Conservation (phyloP, 2,113 vertebrate species). For the Plectropomus leopardus region DNA sequence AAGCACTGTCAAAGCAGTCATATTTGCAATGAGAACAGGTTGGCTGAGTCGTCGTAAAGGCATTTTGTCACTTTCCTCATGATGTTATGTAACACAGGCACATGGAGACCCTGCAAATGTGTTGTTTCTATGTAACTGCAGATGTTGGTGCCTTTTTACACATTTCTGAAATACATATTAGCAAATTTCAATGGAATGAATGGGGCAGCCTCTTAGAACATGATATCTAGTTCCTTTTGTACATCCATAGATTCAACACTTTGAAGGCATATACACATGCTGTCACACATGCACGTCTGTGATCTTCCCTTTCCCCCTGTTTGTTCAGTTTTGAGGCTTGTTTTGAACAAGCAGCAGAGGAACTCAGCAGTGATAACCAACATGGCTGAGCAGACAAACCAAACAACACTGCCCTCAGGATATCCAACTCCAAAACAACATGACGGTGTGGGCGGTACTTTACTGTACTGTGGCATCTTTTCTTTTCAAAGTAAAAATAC, state of each 20-base stretch:
- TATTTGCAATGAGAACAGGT: no score
- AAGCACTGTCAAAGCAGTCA: no score
- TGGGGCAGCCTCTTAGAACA: neutral
- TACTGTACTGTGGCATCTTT: no score
- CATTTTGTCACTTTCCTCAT: neutral
- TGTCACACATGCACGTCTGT: no score
- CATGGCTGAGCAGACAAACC: neutral
- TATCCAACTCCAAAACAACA: neutral
- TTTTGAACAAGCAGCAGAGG: neutral
- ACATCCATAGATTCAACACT: no score
- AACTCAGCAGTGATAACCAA: neutral
- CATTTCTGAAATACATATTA: neutral
- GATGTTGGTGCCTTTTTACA: neutral
- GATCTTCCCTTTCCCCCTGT: no score
- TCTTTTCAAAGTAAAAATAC: neutral
- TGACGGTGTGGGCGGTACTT: no score
- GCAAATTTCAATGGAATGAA: neutral
- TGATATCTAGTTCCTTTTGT: no score
- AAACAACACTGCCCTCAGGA: neutral
- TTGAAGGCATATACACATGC: no score
- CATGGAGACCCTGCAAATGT: neutral
- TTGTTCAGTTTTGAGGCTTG: no score
- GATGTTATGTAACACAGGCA: neutral
- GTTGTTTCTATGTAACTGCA: neutral
- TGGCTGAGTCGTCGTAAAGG: no score